A percentile compares a stretch with the other conserved stretches of the same genome.
Evolutionary conservation across 2,888 invertebrate genomes (phyloP).

Genomic region (Sussaba pulchella): DNA sequence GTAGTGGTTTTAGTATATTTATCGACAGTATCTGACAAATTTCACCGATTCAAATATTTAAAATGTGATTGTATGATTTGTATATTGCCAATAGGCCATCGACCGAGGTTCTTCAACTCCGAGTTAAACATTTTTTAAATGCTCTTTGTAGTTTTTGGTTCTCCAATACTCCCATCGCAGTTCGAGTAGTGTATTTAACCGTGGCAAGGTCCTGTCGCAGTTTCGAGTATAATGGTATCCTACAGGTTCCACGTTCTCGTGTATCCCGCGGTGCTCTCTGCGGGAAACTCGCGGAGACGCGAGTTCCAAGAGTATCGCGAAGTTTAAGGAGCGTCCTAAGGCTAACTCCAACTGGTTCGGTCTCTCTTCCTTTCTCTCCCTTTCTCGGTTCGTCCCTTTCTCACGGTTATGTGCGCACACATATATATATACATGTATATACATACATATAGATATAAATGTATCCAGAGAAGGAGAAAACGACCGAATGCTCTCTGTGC

Average conservation of each 20-base stretch:
- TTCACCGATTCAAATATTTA: too few species aligned
- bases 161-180: too few species aligned
- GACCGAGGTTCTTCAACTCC: too few species aligned
- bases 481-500: slow-evolving; percentile 31
- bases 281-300: neutral
- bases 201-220: neutral
- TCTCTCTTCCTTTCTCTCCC: slow-evolving; percentile 18
- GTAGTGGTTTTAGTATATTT: too few species aligned
- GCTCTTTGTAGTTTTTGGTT: too few species aligned
- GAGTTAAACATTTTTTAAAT: too few species aligned
- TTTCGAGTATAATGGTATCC: neutral
- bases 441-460: neutral
- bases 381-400: slow-evolving; percentile 20
- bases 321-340: slow-evolving; percentile 60
- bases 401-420: neutral
- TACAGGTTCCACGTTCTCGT: neutral
- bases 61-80: too few species aligned
- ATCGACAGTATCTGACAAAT: too few species aligned
- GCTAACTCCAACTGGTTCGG: slow-evolving; percentile 29
- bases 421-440: neutral
- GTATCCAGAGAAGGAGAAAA: slow-evolving; percentile 6
- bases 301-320: slow-evolving; percentile 49
- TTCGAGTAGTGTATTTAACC: too few species aligned
- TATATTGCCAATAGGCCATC: too few species aligned
- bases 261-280: too few species aligned